These are phyloP conservation scores for Pogonomyrmex californicus DNA, from an alignment of 1,140 invertebrate species.

Conservation along the genomic window DNA sequence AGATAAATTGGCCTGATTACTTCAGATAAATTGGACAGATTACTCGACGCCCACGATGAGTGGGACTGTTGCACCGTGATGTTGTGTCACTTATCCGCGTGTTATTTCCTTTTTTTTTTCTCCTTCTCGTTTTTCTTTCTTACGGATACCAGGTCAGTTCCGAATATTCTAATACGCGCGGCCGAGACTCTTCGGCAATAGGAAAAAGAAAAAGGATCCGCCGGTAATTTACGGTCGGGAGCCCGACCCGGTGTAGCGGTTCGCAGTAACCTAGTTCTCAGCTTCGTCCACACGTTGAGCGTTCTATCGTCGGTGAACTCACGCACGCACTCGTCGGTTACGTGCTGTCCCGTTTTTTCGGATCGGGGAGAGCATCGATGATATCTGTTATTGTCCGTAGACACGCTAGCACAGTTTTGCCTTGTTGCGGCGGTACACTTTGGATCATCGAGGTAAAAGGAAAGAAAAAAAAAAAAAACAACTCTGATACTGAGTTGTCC, in stretches of 20 bases:
- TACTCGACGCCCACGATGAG: background rate
- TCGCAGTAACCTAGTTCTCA: constrained; percentile 73
- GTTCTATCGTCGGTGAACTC: constrained; percentile 61
- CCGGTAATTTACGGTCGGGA: constrained; percentile 46
- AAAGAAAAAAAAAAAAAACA: background rate
- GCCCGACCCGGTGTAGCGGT: constrained; percentile 41
- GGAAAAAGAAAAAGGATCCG: background rate
- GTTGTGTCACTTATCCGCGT: background rate
- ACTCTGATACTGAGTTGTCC: background rate
- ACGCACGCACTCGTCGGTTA: constrained; percentile 64
- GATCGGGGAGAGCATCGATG: constrained; percentile 51
- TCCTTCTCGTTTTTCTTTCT: background rate
- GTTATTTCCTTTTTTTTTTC: background rate
- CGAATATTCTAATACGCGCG: background rate
- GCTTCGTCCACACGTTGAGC: constrained; percentile 39
- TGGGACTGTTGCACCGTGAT: background rate
- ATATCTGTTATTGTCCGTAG: constrained; percentile 63
- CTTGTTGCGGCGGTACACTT: background rate
- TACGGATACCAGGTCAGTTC: background rate
- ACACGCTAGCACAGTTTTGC: constrained; percentile 34
- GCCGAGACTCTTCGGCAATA: background rate
- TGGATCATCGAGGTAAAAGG: background rate
- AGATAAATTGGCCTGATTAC: constrained; percentile 27
- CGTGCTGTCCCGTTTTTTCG: constrained; percentile 58
- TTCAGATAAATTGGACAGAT: constrained; percentile 22